A percentile compares a stretch with the other conserved stretches of the same genome.
Conservation (phyloP, 2,113 vertebrate genomes). For the Amazona guildingii region DNA sequence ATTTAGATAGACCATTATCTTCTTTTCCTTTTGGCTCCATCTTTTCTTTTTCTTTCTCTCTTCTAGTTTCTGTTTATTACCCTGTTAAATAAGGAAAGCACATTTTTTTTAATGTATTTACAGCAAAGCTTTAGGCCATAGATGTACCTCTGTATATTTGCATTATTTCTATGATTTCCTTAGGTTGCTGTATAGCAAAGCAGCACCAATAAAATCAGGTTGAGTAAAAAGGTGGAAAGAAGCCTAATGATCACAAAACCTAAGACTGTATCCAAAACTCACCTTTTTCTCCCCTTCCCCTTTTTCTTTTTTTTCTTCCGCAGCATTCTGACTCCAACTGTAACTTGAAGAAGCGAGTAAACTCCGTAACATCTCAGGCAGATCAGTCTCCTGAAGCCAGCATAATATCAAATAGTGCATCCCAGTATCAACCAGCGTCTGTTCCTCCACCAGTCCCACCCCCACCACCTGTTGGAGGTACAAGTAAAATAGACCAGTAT, state of each 20-base stretch:
- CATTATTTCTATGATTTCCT: neutral
- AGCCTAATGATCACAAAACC: neutral
- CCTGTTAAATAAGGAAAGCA: neutral
- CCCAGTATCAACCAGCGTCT: conserved; percentile 51
- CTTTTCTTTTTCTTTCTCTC: neutral
- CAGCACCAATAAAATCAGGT: neutral
- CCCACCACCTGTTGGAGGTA: conserved; percentile 76
- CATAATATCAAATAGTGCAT: conserved; percentile 68
- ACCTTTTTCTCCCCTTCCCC: neutral
- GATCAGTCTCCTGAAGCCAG: conserved; percentile 75
- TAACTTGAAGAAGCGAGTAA: conserved; percentile 90
- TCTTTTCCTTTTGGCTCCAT: neutral
- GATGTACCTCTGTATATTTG: neutral
- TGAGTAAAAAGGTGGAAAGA: neutral
- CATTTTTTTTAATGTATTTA: neutral
- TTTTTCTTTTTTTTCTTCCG: neutral
- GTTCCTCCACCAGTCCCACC: conserved; percentile 72
- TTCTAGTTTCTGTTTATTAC: neutral
- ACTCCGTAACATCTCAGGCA: conserved; percentile 74
- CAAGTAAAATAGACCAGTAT: conserved; percentile 96
- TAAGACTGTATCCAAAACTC: neutral
- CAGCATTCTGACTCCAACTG: conserved; percentile 82
- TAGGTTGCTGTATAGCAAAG: neutral
- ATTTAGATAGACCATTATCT: neutral
- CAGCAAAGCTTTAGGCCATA: neutral